Percentiles rank a stretch among this genome's conserved stretches.
These are phyloP conservation scores for Chitala chitala DNA, from an alignment of 2,113 vertebrate genomes.

Conservation along the genomic window DNA sequence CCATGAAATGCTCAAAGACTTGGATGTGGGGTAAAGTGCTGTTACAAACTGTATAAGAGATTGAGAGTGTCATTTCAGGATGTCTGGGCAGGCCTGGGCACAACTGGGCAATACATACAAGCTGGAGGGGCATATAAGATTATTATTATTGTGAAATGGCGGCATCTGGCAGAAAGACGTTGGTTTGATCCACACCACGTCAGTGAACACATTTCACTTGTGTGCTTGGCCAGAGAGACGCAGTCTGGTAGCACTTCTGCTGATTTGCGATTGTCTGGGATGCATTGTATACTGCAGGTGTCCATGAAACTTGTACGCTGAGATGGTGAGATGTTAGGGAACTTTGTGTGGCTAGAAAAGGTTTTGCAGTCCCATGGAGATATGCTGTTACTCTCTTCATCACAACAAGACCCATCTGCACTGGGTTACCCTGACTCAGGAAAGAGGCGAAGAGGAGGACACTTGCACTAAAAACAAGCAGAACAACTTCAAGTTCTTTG, in stretches of 20 bases:
- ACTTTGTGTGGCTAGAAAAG: background rate
- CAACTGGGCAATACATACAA: background rate
- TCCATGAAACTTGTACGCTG: background rate
- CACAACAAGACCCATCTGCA: background rate
- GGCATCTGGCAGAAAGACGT: too few relatives aligned
- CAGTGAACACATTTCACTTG: background rate
- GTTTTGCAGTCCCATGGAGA: background rate
- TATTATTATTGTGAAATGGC: too few relatives aligned
- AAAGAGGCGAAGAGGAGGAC: conserved; percentile 15
- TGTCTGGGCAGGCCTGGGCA: background rate
- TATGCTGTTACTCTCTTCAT: background rate
- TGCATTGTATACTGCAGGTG: background rate
- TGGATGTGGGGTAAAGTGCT: background rate
- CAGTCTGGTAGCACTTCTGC: too few relatives aligned
- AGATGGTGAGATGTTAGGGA: background rate
- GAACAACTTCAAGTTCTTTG: background rate
- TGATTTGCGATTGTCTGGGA: background rate
- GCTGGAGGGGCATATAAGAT: background rate
- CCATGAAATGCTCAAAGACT: background rate
- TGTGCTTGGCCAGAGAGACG: background rate
- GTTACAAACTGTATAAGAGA: background rate
- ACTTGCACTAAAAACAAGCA: conserved; percentile 9
- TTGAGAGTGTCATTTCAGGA: background rate
- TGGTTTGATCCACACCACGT: background rate
- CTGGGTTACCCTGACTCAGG: conserved; percentile 8